These are phyloP conservation scores for Muscidifurax raptorellus DNA, from an alignment of 1,140 invertebrate genomes.

Conservation along the genomic window DNA sequence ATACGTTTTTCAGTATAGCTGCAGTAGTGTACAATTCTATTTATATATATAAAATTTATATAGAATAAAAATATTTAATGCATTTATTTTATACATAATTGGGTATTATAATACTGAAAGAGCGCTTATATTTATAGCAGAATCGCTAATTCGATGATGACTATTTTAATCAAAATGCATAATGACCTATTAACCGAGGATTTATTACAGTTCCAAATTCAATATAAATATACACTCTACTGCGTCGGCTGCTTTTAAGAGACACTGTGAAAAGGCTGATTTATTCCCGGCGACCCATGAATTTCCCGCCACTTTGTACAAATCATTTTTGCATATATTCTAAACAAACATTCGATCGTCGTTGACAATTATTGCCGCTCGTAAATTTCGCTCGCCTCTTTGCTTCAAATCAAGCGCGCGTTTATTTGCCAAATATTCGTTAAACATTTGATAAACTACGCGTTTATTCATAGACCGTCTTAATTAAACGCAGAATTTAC, in stretches of 20 bases:
- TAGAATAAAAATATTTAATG: too few relatives aligned
- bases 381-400: not conserved
- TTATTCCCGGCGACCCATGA: not conserved
- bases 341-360: constrained; percentile 10
- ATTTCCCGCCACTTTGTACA: not conserved
- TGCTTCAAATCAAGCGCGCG: not conserved
- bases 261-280: not conserved
- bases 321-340: not conserved
- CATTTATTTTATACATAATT: too few relatives aligned
- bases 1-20: not conserved
- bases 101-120: too few relatives aligned
- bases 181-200: too few relatives aligned
- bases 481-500: constrained; percentile 34
- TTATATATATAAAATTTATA: too few relatives aligned
- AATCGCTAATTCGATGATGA: too few relatives aligned
- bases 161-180: too few relatives aligned
- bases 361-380: not conserved
- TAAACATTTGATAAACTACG: constrained; percentile 29
- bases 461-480: constrained; percentile 38
- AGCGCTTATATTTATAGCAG: too few relatives aligned
- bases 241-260: too few relatives aligned
- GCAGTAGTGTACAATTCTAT: too few relatives aligned
- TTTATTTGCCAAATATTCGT: not conserved
- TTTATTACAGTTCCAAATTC: too few relatives aligned
- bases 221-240: too few relatives aligned